Evolutionary conservation across 2,888 invertebrate species (phyloP), one percentile per base, ranked within the genome.

Genomic region (Hyppa rectilinea): DNA sequence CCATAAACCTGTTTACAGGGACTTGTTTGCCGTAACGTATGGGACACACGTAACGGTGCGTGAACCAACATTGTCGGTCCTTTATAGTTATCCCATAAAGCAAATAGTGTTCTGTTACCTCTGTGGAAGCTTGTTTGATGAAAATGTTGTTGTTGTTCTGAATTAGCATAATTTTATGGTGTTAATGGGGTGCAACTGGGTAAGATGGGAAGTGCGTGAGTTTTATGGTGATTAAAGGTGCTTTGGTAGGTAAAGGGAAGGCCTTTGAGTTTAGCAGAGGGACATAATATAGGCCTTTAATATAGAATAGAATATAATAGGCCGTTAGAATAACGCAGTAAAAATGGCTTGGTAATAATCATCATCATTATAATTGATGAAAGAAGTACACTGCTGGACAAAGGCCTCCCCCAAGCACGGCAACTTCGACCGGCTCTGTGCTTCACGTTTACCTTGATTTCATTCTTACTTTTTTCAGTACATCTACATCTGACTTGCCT

Each of bases 11-110:
- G 84, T 84, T 84, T 84, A 78, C 84, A 74, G 60, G 58, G 40
- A 67, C 53, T 81, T 80, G 71, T 80, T 78, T 59, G 55, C 64
- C 71, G 69, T 82, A 76, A 78, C 71, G 71, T 77, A 80, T 74
- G 74, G 67, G 70, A 59, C 75, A 53, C 49, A 72, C 58, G 77
- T 78, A 85, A 86, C 84, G 80, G 81, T 70, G 82, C 85, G 84
- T 88, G 75, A 85, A 87, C 75, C 71, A 80, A 82, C 79, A 87
- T 77, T 79, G 81, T 70, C 69, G 71, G 69, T 56, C 76, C 66
- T 82, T 82, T 80, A 86, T 71, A 61, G 80, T 56, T 84, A 77
- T 81, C 74, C 70, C 82, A 79, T 87, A 86, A 80, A 81, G 69
- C 81, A 85, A 88, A 88, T 86, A 87, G 80, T 78, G 66, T 79